phyloP scores from a whole-genome alignment of 2,888 invertebrate species.

The Lucinisca nassula region DNA sequence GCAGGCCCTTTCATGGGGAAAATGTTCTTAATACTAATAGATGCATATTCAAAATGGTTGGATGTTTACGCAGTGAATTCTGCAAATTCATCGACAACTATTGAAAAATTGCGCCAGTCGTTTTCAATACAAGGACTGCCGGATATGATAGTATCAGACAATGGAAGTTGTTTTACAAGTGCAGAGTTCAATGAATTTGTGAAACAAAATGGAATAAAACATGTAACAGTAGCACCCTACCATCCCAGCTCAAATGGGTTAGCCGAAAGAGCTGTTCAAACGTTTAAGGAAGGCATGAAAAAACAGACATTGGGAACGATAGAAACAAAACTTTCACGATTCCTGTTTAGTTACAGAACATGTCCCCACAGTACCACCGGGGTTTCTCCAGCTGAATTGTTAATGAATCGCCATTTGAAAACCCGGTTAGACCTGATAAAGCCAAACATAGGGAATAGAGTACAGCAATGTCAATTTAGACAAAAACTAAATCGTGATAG shows the following conservation, averaged over 20 bases:
- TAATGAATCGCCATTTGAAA: background rate
- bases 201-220: conserved; percentile 48
- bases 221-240: conserved; percentile 63
- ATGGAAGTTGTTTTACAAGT: conserved; percentile 60
- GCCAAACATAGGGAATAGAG: background rate
- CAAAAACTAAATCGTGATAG: too few relatives aligned
- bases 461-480: too few relatives aligned
- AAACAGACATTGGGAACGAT: conserved; percentile 17
- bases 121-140: conserved; percentile 71
- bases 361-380: background rate
- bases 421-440: background rate
- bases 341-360: background rate
- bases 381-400: background rate
- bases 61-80: conserved; percentile 37
- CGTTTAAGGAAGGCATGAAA: conserved; percentile 68
- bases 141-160: conserved; percentile 67
- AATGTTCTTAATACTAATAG: conserved; percentile 63
- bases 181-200: conserved; percentile 55
- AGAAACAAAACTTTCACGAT: background rate
- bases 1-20: conserved; percentile 62
- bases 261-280: conserved; percentile 71
- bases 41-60: conserved; percentile 68
- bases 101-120: conserved; percentile 36
- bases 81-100: conserved; percentile 46
- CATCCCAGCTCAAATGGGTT: conserved; percentile 68